These are phyloP conservation scores for Drosophila prosaltans DNA, from an alignment of 1,140 invertebrate genomes.

Conservation along the genomic window DNA sequence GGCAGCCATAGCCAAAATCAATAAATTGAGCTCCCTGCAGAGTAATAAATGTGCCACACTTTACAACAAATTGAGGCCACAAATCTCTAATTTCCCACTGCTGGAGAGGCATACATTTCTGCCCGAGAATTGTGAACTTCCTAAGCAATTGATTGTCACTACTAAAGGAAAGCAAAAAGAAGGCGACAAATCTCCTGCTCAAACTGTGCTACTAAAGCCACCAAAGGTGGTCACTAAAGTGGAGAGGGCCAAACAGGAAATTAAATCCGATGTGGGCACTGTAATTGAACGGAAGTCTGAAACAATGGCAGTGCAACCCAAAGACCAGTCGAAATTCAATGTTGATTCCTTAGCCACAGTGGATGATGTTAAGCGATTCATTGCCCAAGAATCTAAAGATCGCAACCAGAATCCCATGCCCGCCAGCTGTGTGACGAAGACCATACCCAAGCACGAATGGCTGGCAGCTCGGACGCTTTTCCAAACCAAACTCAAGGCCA, in stretches of 20 bases:
- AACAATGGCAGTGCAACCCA: not conserved
- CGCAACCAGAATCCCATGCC: constrained; percentile 38
- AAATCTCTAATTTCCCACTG: constrained; percentile 44
- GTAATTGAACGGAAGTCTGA: constrained; percentile 38
- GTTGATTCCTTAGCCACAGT: constrained; percentile 39
- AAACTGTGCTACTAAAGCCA: constrained; percentile 9
- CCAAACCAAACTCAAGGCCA: constrained; percentile 54
- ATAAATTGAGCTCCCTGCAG: constrained; percentile 50
- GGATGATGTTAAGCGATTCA: constrained; percentile 60
- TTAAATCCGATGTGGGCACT: constrained; percentile 58
- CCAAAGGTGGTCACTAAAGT: constrained; percentile 46
- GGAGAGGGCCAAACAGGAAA: constrained; percentile 45
- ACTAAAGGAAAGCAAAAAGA: not conserved
- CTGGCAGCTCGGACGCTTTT: constrained; percentile 62
- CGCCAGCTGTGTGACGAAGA: constrained; percentile 48
- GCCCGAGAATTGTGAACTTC: constrained; percentile 31
- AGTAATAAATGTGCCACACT: constrained; percentile 51
- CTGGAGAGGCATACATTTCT: constrained; percentile 57
- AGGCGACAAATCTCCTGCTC: not conserved
- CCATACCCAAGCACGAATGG: constrained; percentile 71
- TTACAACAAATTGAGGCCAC: constrained; percentile 56
- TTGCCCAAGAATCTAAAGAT: constrained; percentile 52
- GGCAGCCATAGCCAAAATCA: constrained; percentile 70
- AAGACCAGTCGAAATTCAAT: constrained; percentile 25
- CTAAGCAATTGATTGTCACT: constrained; percentile 15